These are phyloP conservation scores for Marasmarcha lunaedactyla DNA, from an alignment of 2,888 invertebrate genomes.

Conservation along the genomic window DNA sequence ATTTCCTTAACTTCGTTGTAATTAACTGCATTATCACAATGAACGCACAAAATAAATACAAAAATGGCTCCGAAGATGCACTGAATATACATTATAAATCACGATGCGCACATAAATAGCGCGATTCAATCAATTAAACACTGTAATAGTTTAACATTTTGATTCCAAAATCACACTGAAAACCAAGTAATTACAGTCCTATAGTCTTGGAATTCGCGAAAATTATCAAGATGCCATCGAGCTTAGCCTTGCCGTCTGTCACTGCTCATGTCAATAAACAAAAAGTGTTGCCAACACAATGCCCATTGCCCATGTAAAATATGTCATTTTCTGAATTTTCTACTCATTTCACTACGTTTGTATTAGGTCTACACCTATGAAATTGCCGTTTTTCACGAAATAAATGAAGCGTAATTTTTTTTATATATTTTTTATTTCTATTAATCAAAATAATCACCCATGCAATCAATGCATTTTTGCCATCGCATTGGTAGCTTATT, in stretches of 20 bases:
- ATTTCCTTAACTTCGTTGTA: conserved; percentile 64
- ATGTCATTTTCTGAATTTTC: too few species aligned
- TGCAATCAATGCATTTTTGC: too few species aligned
- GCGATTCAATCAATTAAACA: conserved; percentile 43
- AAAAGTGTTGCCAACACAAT: conserved; percentile 45
- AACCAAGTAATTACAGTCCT: conserved; percentile 40
- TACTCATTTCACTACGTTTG: too few species aligned
- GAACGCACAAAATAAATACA: conserved; percentile 68
- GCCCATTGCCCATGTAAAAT: too few species aligned
- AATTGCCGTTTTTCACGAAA: too few species aligned
- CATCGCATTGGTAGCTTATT: too few species aligned
- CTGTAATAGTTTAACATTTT: conserved; percentile 57
- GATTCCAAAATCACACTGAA: conserved; percentile 35
- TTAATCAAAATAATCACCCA: too few species aligned
- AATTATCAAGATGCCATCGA: conserved; percentile 48
- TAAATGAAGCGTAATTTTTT: too few species aligned
- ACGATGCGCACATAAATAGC: conserved; percentile 41
- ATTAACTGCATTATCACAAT: conserved; percentile 63
- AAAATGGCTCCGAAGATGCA: conserved; percentile 68
- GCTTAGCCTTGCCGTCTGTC: conserved; percentile 61
- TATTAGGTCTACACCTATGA: too few species aligned
- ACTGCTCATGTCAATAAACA: conserved; percentile 64
- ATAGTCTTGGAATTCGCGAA: conserved; percentile 42
- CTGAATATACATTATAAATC: conserved; percentile 58
- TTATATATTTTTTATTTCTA: too few species aligned